Percentiles rank a stretch among this genome's conserved stretches.
These are phyloP conservation scores for Oryzias celebensis DNA, from an alignment of 2,113 vertebrate species.

Conservation along the genomic window DNA sequence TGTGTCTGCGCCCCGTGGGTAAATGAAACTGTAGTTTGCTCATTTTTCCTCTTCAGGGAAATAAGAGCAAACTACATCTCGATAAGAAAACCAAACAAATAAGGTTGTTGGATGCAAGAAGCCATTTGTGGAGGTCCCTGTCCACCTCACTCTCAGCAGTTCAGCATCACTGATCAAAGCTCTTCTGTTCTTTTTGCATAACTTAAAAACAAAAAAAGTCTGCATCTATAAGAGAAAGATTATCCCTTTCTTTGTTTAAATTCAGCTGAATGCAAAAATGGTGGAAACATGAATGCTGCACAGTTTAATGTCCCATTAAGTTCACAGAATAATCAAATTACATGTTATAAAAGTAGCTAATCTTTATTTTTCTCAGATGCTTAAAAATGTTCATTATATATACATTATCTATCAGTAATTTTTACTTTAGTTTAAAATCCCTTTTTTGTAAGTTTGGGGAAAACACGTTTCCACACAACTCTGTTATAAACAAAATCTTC, in stretches of 20 bases:
- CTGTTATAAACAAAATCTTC: too few relatives aligned
- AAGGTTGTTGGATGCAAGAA: background rate
- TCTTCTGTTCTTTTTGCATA: background rate
- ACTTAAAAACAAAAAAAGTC: conserved; percentile 3
- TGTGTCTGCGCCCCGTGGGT: too few relatives aligned
- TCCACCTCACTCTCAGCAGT: background rate
- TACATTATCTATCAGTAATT: too few relatives aligned
- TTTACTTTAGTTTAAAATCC: too few relatives aligned
- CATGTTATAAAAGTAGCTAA: too few relatives aligned
- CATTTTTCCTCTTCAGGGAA: conserved; percentile 15
- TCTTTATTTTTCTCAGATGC: too few relatives aligned
- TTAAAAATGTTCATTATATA: too few relatives aligned
- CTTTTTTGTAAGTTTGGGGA: too few relatives aligned
- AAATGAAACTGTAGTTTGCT: too few relatives aligned
- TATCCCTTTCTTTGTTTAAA: conserved; percentile 28
- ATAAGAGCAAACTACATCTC: conserved; percentile 23
- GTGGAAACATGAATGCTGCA: too few relatives aligned
- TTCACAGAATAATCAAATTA: conserved; percentile 24
- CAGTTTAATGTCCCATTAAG: conserved; percentile 57
- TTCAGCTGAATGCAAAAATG: conserved; percentile 30
- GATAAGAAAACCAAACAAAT: conserved; percentile 19
- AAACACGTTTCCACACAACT: too few relatives aligned
- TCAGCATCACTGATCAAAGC: background rate
- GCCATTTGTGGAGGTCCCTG: background rate
- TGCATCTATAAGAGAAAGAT: conserved; percentile 3